Percentiles rank a stretch among this genome's conserved stretches.
Evolutionary conservation across 2,888 invertebrate genomes (phyloP).

Genomic region (Drosophila trichaetosa): DNA sequence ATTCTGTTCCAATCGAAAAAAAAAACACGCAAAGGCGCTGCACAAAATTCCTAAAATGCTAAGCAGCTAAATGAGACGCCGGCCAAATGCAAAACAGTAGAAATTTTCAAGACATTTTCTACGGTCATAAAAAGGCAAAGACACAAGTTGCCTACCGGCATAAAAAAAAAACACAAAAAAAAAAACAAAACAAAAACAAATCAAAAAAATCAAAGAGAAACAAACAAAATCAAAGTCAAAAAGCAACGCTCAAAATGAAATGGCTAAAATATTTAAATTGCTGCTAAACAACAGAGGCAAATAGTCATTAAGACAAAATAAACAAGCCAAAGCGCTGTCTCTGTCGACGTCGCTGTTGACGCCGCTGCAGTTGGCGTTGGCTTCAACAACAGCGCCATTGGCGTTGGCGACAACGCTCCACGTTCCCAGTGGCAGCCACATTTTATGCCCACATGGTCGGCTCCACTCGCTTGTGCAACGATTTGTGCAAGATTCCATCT

Average conservation of each 20-base stretch:
- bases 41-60: conserved; percentile 21
- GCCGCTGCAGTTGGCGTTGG: conserved; percentile 1
- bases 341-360: background rate
- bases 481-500: conserved; percentile 34
- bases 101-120: conserved; percentile 63
- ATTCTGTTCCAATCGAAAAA: background rate
- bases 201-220: conserved; percentile 3
- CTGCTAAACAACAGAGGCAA: conserved; percentile 67
- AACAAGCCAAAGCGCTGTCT: conserved; percentile 58
- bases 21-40: background rate
- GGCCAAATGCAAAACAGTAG: conserved; percentile 57
- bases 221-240: conserved; percentile 8
- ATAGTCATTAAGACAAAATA: conserved; percentile 71
- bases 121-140: conserved; percentile 35
- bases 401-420: conserved; percentile 66
- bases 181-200: conserved; percentile 2
- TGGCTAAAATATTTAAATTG: conserved; percentile 79
- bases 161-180: conserved; percentile 15
- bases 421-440: conserved; percentile 59
- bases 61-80: conserved; percentile 5
- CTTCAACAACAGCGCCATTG: conserved; percentile 2
- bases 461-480: conserved; percentile 36
- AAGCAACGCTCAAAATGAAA: conserved; percentile 60
- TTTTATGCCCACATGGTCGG: conserved; percentile 53
- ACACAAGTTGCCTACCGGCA: conserved; percentile 43